Evolutionary conservation across 1,140 invertebrate species (phyloP).

Genomic region (Leptinotarsa texana): DNA sequence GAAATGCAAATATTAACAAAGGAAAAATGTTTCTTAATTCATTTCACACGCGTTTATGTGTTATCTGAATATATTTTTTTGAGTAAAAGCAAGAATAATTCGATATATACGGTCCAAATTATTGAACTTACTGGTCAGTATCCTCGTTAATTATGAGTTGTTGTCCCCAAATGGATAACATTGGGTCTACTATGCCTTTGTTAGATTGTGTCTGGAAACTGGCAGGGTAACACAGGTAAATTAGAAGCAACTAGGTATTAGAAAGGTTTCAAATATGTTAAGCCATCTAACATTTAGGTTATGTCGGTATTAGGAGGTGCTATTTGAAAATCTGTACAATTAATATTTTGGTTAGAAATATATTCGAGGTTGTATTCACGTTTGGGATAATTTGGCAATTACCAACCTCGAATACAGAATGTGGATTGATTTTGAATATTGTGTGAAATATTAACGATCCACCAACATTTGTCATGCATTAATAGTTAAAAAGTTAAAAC

Average conservation of each 20-base stretch:
- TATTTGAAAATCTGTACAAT: neutral
- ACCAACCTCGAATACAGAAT: no score
- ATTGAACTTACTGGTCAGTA: conserved; percentile 85
- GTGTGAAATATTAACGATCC: no score
- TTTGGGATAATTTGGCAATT: no score
- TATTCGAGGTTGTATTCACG: no score
- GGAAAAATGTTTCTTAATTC: neutral
- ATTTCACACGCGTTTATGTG: neutral
- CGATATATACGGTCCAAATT: conserved; percentile 16
- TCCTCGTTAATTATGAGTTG: conserved; percentile 96
- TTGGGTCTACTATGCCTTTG: conserved; percentile 94
- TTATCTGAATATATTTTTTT: neutral
- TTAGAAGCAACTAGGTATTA: conserved; percentile 49
- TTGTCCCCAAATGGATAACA: conserved; percentile 96
- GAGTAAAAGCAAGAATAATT: conserved; percentile 20
- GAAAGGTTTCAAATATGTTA: conserved; percentile 13
- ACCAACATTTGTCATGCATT: neutral
- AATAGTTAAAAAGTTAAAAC: conserved; percentile 23
- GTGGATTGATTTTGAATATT: no score
- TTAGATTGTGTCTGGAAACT: conserved; percentile 75
- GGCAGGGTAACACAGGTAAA: conserved; percentile 67
- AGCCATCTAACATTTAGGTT: neutral
- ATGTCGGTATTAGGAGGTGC: neutral
- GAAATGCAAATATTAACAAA: no score
- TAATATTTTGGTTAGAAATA: no score